Evolutionary conservation across 2,113 vertebrate genomes (phyloP).

Genomic region (Madoqua kirkii): DNA sequence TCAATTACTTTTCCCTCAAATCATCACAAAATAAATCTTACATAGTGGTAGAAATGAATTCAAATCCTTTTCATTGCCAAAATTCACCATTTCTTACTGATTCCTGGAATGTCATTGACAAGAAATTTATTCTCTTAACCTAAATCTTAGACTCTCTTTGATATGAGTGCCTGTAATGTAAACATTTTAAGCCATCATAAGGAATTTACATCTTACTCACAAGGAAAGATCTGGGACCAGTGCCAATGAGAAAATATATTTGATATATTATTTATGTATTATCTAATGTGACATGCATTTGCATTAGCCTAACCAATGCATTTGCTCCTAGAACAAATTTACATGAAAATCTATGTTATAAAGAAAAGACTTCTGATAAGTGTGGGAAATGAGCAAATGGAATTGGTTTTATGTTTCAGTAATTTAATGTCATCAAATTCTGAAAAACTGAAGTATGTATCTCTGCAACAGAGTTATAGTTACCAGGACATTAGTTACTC

Average conservation of each 20-base stretch:
- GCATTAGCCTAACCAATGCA: not conserved
- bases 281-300: not conserved
- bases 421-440: not conserved
- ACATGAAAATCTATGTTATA: not conserved
- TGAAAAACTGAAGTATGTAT: not conserved
- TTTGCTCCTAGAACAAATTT: not conserved
- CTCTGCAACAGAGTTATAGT: not conserved
- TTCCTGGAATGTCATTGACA: not conserved
- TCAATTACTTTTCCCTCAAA: not conserved
- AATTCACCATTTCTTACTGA: not conserved
- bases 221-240: not conserved
- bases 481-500: not conserved
- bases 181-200: not conserved
- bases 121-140: not conserved
- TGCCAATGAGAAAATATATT: not conserved
- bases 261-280: not conserved
- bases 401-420: not conserved
- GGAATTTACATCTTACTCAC: not conserved
- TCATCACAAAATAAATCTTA: not conserved
- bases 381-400: not conserved
- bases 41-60: not conserved
- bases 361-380: not conserved
- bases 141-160: not conserved
- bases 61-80: not conserved
- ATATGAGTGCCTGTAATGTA: not conserved